A percentile compares a stretch with the other conserved stretches of the same genome.
Evolutionary conservation across 1,140 invertebrate species (phyloP).

Genomic region (Trialeurodes vaporariorum): DNA sequence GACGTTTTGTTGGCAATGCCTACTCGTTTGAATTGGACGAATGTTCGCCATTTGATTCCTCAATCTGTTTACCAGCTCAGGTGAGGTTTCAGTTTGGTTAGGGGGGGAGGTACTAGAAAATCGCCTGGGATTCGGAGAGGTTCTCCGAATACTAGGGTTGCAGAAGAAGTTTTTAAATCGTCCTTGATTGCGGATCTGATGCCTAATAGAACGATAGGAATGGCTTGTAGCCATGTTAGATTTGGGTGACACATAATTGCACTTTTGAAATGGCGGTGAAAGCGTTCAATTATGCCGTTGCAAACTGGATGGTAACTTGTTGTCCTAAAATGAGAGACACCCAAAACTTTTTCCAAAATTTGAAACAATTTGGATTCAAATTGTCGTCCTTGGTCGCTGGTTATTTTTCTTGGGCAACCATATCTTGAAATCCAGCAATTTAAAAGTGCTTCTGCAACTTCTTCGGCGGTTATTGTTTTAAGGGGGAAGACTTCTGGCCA

Average conservation of each 20-base stretch:
- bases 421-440: slow-evolving; percentile 29
- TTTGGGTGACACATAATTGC: slow-evolving; percentile 25
- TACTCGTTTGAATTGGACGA: neutral
- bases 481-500: slow-evolving; percentile 38
- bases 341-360: neutral
- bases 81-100: neutral
- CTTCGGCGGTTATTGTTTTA: slow-evolving; percentile 31
- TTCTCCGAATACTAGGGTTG: slow-evolving; percentile 32
- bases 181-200: slow-evolving; percentile 27
- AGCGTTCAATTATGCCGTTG: slow-evolving; percentile 25
- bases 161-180: slow-evolving; percentile 26
- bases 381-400: slow-evolving; percentile 29
- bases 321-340: neutral
- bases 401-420: slow-evolving; percentile 26
- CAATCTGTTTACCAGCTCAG: neutral
- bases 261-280: slow-evolving; percentile 34
- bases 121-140: slow-evolving; percentile 30
- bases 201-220: slow-evolving; percentile 35
- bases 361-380: slow-evolving; percentile 22
- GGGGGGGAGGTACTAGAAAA: slow-evolving; percentile 25
- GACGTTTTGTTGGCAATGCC: neutral
- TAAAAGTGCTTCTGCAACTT: slow-evolving; percentile 28
- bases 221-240: slow-evolving; percentile 21
- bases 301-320: slow-evolving; percentile 15
- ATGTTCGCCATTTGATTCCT: neutral